These are phyloP conservation scores for Epinephelus fuscoguttatus DNA, from an alignment of 2,113 vertebrate genomes.

Conservation along the genomic window DNA sequence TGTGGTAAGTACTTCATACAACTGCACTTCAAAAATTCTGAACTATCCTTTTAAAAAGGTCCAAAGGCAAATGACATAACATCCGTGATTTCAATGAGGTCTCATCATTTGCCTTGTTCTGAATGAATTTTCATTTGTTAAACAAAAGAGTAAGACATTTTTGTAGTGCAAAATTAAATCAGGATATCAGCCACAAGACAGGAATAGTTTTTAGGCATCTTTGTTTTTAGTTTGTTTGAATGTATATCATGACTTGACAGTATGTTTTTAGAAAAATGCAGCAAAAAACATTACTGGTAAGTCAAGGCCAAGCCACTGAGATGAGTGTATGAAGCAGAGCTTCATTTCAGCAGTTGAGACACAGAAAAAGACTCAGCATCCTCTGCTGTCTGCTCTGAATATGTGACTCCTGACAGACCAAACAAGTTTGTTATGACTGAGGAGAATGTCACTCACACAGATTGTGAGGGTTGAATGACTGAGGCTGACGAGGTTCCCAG, in stretches of 20 bases:
- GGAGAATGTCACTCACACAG: conserved; percentile 88
- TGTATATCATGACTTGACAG: no score
- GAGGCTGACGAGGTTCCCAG: conserved; percentile 91
- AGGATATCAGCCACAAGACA: neutral
- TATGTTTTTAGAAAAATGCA: no score
- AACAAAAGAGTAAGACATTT: neutral
- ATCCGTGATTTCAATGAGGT: neutral
- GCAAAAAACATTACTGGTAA: neutral
- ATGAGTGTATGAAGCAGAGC: neutral
- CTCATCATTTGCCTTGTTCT: neutral
- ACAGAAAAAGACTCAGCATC: neutral
- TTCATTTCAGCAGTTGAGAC: neutral
- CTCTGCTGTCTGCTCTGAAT: neutral
- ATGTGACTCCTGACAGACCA: neutral
- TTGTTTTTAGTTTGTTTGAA: neutral
- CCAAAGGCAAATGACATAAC: neutral
- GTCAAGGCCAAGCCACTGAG: neutral
- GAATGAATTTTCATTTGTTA: neutral
- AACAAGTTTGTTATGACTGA: neutral
- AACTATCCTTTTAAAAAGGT: neutral
- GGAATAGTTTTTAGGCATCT: no score
- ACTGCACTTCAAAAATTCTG: no score
- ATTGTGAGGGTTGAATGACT: conserved; percentile 93
- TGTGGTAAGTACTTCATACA: no score
- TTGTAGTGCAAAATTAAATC: neutral